Percentiles rank a stretch among this genome's conserved stretches.
These are phyloP conservation scores for Drosophila lacteicornis DNA, from an alignment of 1,140 invertebrate genomes.

Conservation along the genomic window DNA sequence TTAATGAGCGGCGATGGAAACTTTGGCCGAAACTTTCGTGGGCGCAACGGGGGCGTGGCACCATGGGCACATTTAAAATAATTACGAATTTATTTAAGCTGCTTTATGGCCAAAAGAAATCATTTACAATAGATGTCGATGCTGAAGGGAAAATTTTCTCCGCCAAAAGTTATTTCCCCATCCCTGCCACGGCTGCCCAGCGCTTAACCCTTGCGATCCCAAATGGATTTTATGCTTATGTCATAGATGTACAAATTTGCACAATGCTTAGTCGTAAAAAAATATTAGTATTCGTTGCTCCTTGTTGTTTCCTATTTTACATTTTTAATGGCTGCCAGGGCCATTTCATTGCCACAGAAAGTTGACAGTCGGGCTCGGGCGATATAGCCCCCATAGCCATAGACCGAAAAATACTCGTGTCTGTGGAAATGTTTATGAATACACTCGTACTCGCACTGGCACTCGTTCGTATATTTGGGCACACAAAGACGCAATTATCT, in stretches of 20 bases:
- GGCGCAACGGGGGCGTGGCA: constrained; percentile 43
- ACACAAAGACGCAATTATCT: constrained; percentile 69
- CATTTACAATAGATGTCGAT: constrained; percentile 70
- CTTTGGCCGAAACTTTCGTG: constrained; percentile 67
- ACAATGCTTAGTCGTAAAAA: constrained; percentile 75
- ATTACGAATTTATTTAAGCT: constrained; percentile 83
- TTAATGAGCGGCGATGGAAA: constrained; percentile 76
- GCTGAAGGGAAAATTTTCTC: constrained; percentile 15
- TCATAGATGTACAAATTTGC: constrained; percentile 75
- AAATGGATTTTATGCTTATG: constrained; percentile 73
- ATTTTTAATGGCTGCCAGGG: constrained; percentile 73
- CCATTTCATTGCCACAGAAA: constrained; percentile 64
- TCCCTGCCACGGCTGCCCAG: not conserved
- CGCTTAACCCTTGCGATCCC: constrained; percentile 25
- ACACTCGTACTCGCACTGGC: constrained; percentile 18
- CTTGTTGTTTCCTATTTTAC: constrained; percentile 63
- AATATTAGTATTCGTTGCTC: constrained; percentile 42
- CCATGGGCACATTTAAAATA: constrained; percentile 75
- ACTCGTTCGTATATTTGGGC: constrained; percentile 28
- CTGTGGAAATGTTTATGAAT: constrained; percentile 42
- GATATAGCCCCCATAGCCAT: constrained; percentile 2
- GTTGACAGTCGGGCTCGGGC: constrained; percentile 27
- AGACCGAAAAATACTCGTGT: constrained; percentile 1
- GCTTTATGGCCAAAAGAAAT: constrained; percentile 71
- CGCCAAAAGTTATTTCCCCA: constrained; percentile 7